Percentiles rank a stretch among this genome's conserved stretches.
Conservation (phyloP, 2,888 invertebrate genomes). For the Agrotis puta region DNA sequence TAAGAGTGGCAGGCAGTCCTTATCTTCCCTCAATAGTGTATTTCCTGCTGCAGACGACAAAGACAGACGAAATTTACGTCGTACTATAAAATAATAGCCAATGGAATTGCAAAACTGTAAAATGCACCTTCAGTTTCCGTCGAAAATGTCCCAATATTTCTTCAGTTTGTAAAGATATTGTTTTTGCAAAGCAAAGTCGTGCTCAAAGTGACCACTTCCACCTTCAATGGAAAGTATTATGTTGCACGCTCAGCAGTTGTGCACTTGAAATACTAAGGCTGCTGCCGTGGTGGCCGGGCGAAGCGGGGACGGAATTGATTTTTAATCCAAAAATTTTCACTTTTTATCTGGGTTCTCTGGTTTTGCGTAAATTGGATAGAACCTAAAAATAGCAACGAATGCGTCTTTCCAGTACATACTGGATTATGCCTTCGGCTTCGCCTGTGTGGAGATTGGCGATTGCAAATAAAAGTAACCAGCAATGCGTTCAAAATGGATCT, state of each 20-base stretch:
- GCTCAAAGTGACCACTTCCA: conserved; percentile 80
- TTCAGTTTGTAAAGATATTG: conserved; percentile 68
- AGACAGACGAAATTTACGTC: conserved; percentile 48
- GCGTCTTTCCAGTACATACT: too few species aligned
- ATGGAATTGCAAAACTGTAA: conserved; percentile 63
- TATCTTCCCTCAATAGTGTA: conserved; percentile 35
- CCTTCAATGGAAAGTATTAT: conserved; percentile 79
- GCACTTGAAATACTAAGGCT: conserved; percentile 74
- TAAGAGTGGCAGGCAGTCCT: neutral
- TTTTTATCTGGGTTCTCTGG: too few species aligned
- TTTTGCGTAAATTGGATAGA: too few species aligned
- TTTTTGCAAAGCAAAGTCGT: conserved; percentile 72
- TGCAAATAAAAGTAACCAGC: too few species aligned
- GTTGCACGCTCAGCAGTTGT: conserved; percentile 80
- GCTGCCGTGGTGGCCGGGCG: conserved; percentile 38
- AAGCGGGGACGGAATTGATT: conserved; percentile 49
- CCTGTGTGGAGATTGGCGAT: too few species aligned
- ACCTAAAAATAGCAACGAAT: too few species aligned
- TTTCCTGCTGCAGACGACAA: conserved; percentile 43
- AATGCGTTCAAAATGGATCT: too few species aligned
- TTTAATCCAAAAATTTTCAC: neutral
- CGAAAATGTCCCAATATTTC: conserved; percentile 70
- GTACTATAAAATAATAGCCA: conserved; percentile 57
- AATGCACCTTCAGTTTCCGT: conserved; percentile 63
- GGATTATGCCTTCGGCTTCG: too few species aligned